A percentile compares a stretch with the other conserved stretches of the same genome.
These are phyloP conservation scores for Poecilia gillii DNA, from an alignment of 2,797 vertebrate genomes.

Conservation along the genomic window DNA sequence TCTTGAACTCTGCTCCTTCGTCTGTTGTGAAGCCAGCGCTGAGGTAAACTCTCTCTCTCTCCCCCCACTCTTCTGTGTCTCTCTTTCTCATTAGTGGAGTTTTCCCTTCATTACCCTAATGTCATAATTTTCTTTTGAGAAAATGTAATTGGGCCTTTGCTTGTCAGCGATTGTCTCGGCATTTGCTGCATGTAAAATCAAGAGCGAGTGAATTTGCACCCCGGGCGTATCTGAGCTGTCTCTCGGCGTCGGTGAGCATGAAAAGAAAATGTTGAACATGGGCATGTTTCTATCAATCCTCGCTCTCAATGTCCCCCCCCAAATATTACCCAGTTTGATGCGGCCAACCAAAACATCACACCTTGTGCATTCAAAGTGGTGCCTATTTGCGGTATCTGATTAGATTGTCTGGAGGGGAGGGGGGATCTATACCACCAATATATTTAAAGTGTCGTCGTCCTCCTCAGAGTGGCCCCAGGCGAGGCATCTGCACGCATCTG, in stretches of 20 bases:
- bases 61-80: constrained; percentile 27
- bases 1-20: constrained; percentile 73
- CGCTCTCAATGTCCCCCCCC: constrained; percentile 19
- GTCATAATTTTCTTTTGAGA: constrained; percentile 65
- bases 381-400: constrained; percentile 53
- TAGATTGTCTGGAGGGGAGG: constrained; percentile 45
- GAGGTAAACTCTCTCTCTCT: constrained; percentile 42
- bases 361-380: constrained; percentile 35
- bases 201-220: constrained; percentile 51
- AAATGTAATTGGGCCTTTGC: constrained; percentile 71
- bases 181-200: constrained; percentile 53
- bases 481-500: constrained; percentile 78
- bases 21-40: constrained; percentile 56
- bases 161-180: constrained; percentile 57
- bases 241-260: constrained; percentile 42
- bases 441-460: constrained; percentile 60
- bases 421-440: constrained; percentile 47
- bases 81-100: constrained; percentile 73
- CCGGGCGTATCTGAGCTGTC: constrained; percentile 47
- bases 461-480: constrained; percentile 69
- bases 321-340: constrained; percentile 33
- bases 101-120: constrained; percentile 76
- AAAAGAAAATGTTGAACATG: constrained; percentile 48
- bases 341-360: constrained; percentile 26
- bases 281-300: constrained; percentile 27